Evolutionary conservation across 2,888 invertebrate genomes (phyloP), one percentile per base, ranked within the genome.

Genomic region (Thereva nobilitata): DNA sequence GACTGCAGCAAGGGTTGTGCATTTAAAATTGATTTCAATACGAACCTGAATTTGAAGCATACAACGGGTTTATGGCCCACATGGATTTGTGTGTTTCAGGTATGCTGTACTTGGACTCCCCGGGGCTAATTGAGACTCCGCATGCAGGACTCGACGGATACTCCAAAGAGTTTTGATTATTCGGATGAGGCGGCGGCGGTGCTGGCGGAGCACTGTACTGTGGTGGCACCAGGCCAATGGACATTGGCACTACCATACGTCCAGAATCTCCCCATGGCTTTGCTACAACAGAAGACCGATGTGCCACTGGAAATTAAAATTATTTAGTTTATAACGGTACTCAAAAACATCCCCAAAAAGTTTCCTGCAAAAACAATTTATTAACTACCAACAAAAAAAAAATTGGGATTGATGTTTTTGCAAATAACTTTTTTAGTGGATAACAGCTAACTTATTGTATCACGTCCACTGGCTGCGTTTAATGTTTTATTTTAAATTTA

Each of bases 21-120:
- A 42, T 9, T 8, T 8, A 42, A 12, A 66, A 12, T 23, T 50
- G 35, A n/a, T 50, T 34, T 40, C 38, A 55, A 67, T 67, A 84
- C 86, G 83, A 73, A 88, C 88, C 85, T 74, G 86, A 86, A 76
- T 87, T 88, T 42, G 88, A 88, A 37, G 87, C 87, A 76, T 87
- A 87, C 75, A 72, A 49, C 12, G 72, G 70, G 67, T 72, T 72
- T 6, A 72, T 56, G 7, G 71, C 72, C 72, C 72, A 72, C 72
- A 72, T 72, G n/a, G 72, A 72, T 68, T 72, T 72, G 68, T 72
- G 72, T 3, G 72, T 72, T 45, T 72, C 72, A 5, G 72, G 72
- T 54, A 72, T 71, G 67, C 64, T 70, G 49, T 66, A 67, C 59
- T 68, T 69, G 6, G 70, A 69, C 34, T 68, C 67, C 7, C 63